These are phyloP conservation scores for Sarotherodon lohbergeri DNA, from an alignment of 2,113 vertebrate genomes.

Conservation along the genomic window DNA sequence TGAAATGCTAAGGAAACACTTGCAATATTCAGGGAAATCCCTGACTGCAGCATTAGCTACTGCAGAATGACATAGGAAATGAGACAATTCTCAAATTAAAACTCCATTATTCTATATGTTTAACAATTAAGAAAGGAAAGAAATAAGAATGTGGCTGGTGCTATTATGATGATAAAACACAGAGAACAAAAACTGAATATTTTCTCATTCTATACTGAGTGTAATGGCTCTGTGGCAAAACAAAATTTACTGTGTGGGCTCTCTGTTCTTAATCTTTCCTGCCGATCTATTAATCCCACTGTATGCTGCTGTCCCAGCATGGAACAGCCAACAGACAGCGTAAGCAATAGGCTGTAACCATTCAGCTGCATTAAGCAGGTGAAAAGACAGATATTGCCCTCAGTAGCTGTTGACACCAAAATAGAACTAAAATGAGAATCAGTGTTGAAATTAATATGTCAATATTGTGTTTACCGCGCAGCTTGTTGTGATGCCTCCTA, in stretches of 20 bases:
- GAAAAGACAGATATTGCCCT: not conserved
- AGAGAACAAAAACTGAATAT: not conserved
- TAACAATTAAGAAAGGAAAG: not conserved
- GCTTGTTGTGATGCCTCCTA: not conserved
- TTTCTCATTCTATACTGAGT: not conserved
- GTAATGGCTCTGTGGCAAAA: not conserved
- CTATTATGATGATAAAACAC: not conserved
- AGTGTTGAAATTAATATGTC: not conserved
- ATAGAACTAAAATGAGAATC: not conserved
- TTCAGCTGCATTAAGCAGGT: not conserved
- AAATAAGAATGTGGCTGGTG: not conserved
- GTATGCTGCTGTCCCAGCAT: not conserved
- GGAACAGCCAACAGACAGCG: not conserved
- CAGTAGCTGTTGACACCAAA: not conserved
- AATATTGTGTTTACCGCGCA: not conserved
- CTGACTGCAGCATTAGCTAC: not conserved
- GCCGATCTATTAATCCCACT: not conserved
- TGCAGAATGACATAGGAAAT: not conserved
- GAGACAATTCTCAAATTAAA: not conserved
- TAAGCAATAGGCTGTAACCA: not conserved
- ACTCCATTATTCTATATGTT: not conserved
- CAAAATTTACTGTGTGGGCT: not conserved
- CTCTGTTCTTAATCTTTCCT: not conserved
- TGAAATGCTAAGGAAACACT: conserved; percentile 19
- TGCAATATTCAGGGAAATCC: conserved; percentile 7